A percentile compares a stretch with the other conserved stretches of the same genome.
Conservation (phyloP, 2,888 invertebrate genomes). For the Endomychus coccineus region DNA sequence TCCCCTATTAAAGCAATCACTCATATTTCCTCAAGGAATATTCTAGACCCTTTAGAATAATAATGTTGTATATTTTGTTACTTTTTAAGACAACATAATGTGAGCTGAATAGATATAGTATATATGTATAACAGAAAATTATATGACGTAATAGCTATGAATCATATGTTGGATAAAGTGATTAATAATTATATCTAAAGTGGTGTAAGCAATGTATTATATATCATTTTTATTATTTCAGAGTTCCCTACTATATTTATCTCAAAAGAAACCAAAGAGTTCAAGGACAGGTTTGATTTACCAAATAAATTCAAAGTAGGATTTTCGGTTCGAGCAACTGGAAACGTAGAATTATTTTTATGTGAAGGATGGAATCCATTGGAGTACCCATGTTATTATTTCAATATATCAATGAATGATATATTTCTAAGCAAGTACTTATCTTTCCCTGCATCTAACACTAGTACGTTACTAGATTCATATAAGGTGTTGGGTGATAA, state of each 20-base stretch:
- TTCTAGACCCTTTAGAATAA: too few relatives aligned
- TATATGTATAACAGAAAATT: too few relatives aligned
- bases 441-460: constrained; percentile 24
- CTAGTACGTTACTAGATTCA: constrained; percentile 18
- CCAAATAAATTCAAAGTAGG: constrained; percentile 27
- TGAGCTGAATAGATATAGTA: too few relatives aligned
- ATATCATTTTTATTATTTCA: too few relatives aligned
- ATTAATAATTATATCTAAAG: too few relatives aligned
- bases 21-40: too few relatives aligned
- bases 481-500: constrained; percentile 21
- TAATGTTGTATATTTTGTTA: too few relatives aligned
- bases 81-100: too few relatives aligned
- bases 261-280: constrained; percentile 30
- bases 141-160: too few relatives aligned
- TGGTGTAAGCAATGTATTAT: too few relatives aligned
- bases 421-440: constrained; percentile 28
- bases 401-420: constrained; percentile 29
- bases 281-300: constrained; percentile 28
- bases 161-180: too few relatives aligned
- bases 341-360: constrained; percentile 32
- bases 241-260: constrained; percentile 33
- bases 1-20: too few relatives aligned
- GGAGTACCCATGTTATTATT: constrained; percentile 35
- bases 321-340: constrained; percentile 33
- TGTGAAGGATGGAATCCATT: constrained; percentile 36